phyloP scores from a whole-genome alignment of 1,140 invertebrate genomes.

The Drosophila yakuba region DNA sequence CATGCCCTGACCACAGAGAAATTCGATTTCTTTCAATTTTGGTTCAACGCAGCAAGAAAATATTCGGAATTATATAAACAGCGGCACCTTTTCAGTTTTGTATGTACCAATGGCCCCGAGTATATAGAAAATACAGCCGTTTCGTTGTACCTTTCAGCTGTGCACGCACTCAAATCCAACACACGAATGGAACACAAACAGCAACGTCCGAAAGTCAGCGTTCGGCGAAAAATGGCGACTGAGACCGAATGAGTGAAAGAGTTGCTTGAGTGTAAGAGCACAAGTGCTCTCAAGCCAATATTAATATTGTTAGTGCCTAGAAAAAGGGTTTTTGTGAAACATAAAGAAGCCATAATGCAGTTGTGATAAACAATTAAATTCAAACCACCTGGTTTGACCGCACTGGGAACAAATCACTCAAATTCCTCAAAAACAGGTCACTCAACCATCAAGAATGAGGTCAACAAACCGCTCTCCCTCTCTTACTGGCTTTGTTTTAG shows the following conservation, averaged over 20 bases:
- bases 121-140: conserved; percentile 53
- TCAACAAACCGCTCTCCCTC: conserved; percentile 64
- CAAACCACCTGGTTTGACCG: not conserved
- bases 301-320: not conserved
- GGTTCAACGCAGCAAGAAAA: conserved; percentile 27
- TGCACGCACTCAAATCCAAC: conserved; percentile 77
- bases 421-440: conserved; percentile 63
- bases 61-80: conserved; percentile 62
- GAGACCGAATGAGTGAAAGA: conserved; percentile 29
- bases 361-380: not conserved
- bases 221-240: conserved; percentile 32
- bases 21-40: conserved; percentile 10
- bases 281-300: conserved; percentile 14
- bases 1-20: conserved; percentile 18
- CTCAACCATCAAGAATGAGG: conserved; percentile 75
- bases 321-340: conserved; percentile 1
- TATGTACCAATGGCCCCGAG: conserved; percentile 50
- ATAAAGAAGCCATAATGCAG: not conserved
- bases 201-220: conserved; percentile 13
- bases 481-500: not conserved
- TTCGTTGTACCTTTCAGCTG: conserved; percentile 56
- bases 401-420: conserved; percentile 27
- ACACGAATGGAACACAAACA: conserved; percentile 52
- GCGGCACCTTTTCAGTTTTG: conserved; percentile 58
- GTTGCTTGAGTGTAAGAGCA: conserved; percentile 29